Percentiles rank a stretch among this genome's conserved stretches.
phyloP scores from a whole-genome alignment of 2,797 vertebrate species.

The Streptopelia turtur region DNA sequence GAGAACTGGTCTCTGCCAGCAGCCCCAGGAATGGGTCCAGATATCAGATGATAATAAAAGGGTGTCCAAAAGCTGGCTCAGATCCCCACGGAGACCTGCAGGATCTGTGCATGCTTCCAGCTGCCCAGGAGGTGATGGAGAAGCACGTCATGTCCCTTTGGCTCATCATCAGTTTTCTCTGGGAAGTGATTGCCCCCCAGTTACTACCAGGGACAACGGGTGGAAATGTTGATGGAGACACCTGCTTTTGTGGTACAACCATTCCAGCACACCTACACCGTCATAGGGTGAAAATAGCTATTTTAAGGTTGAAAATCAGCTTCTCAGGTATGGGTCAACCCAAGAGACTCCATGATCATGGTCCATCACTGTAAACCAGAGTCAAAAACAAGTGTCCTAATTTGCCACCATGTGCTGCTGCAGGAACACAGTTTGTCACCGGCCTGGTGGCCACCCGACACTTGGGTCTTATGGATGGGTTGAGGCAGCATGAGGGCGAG shows the following conservation, averaged over 20 bases:
- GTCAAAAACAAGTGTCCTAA: not conserved
- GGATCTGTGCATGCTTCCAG: not conserved
- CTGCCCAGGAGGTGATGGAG: not conserved
- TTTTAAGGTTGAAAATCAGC: not conserved
- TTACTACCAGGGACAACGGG: no score
- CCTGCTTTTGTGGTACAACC: not conserved
- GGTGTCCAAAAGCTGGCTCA: not conserved
- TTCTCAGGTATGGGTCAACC: not conserved
- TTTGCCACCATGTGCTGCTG: not conserved
- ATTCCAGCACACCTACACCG: fast-evolving
- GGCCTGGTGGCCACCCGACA: not conserved
- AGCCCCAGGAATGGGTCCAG: not conserved
- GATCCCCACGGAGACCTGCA: not conserved
- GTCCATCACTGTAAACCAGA: not conserved
- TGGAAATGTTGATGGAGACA: not conserved
- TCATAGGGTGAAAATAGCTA: not conserved
- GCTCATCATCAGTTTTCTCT: not conserved
- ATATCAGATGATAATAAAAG: not conserved
- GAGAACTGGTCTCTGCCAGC: not conserved
- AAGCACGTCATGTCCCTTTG: not conserved
- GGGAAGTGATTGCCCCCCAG: fast-evolving
- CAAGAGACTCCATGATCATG: fast-evolving
- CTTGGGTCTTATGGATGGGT: not conserved
- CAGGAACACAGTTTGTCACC: not conserved
- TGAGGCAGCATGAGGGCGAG: not conserved